Evolutionary conservation across 1,140 invertebrate genomes (phyloP).

Genomic region (Saccostrea glomerata): DNA sequence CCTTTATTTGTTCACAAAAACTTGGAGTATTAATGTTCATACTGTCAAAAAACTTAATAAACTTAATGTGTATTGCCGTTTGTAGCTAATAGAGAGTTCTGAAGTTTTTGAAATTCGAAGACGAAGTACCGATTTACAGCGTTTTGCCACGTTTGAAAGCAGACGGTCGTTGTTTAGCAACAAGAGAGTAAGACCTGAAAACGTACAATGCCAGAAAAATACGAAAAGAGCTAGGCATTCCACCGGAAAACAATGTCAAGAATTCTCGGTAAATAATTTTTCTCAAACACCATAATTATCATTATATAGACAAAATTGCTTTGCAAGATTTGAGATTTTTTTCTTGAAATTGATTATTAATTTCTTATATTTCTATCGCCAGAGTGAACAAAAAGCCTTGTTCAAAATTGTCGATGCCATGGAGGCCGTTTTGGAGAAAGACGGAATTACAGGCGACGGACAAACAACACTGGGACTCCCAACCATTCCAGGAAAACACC

Average conservation of each 20-base stretch:
- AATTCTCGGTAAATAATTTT: not conserved
- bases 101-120: not conserved
- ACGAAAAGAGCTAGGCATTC: not conserved
- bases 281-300: not conserved
- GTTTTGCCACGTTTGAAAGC: not conserved
- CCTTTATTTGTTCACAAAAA: too few relatives aligned
- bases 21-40: not conserved
- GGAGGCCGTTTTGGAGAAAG: not conserved
- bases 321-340: not conserved
- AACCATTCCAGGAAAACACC: constrained; percentile 86
- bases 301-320: not conserved
- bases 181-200: not conserved
- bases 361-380: not conserved
- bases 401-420: not conserved
- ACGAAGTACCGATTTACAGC: not conserved
- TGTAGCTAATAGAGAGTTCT: not conserved
- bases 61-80: not conserved
- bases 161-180: not conserved
- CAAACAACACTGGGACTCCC: constrained; percentile 82
- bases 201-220: not conserved
- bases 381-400: not conserved
- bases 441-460: constrained; percentile 43
- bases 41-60: not conserved
- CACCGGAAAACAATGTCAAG: not conserved
- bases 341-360: not conserved